phyloP scores from a whole-genome alignment of 2,888 invertebrate species.

The Melolontha melolontha region DNA sequence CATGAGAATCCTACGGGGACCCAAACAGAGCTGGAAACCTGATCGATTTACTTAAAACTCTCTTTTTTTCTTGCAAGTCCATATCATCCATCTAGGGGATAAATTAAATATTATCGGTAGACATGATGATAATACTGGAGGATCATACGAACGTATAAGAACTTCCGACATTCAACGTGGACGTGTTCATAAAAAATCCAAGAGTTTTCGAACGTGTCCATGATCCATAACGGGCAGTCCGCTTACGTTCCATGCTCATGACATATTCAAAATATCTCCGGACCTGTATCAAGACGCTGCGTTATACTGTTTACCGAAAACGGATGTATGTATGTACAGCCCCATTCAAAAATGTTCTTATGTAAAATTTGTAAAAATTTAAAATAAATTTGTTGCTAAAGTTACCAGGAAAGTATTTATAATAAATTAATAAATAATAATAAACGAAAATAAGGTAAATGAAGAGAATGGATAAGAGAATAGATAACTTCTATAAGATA shows the following conservation, averaged over 20 bases:
- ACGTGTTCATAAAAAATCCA: constrained; percentile 39
- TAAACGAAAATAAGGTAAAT: too few relatives aligned
- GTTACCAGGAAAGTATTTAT: too few relatives aligned
- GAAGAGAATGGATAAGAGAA: too few relatives aligned
- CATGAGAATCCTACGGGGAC: too few relatives aligned
- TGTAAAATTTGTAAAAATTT: too few relatives aligned
- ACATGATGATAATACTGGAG: constrained; percentile 8
- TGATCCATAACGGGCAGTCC: constrained; percentile 52
- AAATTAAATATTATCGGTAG: constrained; percentile 31
- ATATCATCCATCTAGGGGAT: constrained; percentile 14
- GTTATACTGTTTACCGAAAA: constrained; percentile 10
- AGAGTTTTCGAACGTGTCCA: constrained; percentile 38
- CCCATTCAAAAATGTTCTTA: too few relatives aligned
- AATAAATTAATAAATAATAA: too few relatives aligned
- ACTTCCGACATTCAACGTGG: constrained; percentile 20
- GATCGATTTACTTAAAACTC: constrained; percentile 3
- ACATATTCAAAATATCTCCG: constrained; percentile 59
- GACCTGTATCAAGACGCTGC: constrained; percentile 29
- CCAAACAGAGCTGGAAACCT: neutral
- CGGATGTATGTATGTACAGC: neutral
- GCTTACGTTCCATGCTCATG: constrained; percentile 58
- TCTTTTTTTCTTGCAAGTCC: neutral
- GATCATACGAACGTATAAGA: constrained; percentile 12
- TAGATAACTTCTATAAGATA: too few relatives aligned
- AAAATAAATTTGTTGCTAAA: too few relatives aligned